These are phyloP conservation scores for Cacatua alba DNA, from an alignment of 2,113 vertebrate genomes.

Conservation along the genomic window DNA sequence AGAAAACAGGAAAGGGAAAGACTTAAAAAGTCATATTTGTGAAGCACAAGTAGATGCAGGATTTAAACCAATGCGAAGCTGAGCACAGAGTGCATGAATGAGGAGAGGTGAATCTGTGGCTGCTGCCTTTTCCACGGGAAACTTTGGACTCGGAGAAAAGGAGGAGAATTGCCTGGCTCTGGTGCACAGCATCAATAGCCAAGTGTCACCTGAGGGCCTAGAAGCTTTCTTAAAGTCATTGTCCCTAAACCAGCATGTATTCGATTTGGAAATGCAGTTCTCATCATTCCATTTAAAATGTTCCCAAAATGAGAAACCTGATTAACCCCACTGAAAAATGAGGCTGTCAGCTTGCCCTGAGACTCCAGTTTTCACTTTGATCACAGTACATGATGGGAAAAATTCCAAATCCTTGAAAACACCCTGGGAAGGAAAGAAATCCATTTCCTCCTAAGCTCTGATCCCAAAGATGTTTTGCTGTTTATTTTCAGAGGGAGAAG, in stretches of 20 bases:
- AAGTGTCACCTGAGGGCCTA: background rate
- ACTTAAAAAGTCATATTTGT: background rate
- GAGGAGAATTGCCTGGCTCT: background rate
- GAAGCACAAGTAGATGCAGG: background rate
- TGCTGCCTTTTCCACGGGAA: background rate
- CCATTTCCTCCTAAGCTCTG: background rate
- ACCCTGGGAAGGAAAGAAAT: background rate
- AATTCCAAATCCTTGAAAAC: background rate
- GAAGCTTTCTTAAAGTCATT: background rate
- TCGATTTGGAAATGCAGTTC: background rate
- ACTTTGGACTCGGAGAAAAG: background rate
- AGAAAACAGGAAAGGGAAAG: background rate
- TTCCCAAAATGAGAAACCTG: background rate
- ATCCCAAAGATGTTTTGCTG: background rate
- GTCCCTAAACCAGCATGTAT: background rate
- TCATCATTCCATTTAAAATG: background rate
- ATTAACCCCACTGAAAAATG: background rate
- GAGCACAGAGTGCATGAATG: background rate
- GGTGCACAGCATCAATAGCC: background rate
- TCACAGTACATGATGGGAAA: background rate
- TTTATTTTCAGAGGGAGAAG: constrained; percentile 26
- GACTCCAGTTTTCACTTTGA: background rate
- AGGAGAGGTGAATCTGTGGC: background rate
- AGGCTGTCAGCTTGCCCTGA: background rate
- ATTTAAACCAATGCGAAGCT: background rate